Evolutionary conservation across 1,140 invertebrate genomes (phyloP).

Genomic region (Mactra quadrangularis): DNA sequence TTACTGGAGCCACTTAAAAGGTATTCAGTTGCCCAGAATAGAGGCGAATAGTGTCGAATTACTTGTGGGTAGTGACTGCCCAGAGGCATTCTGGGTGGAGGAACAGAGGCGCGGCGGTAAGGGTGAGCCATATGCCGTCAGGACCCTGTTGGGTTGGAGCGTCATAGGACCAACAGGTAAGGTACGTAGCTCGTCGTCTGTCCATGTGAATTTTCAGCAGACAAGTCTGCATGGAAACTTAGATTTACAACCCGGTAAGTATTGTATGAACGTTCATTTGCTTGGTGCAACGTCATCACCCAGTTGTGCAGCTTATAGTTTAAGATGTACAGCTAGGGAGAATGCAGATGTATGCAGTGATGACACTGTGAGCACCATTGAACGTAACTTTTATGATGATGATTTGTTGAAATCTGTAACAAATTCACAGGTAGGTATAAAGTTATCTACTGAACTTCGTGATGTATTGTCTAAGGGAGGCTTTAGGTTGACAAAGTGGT

Average conservation of each 20-base stretch:
- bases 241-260: background rate
- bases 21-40: slow-evolving; percentile 3
- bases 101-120: background rate
- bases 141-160: slow-evolving; percentile 17
- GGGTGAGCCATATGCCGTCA: slow-evolving; percentile 15
- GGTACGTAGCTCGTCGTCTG: background rate
- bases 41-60: background rate
- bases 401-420: slow-evolving; percentile 43
- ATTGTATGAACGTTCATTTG: slow-evolving; percentile 37
- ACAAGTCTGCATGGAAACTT: slow-evolving; percentile 16
- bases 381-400: slow-evolving; percentile 49
- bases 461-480: background rate
- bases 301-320: slow-evolving; percentile 45
- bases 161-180: slow-evolving; percentile 13
- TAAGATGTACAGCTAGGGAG: slow-evolving; percentile 56
- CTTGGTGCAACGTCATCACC: slow-evolving; percentile 63
- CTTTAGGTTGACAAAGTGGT: background rate
- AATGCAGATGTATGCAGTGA: background rate
- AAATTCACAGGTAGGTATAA: background rate
- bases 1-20: background rate
- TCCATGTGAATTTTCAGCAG: background rate
- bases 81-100: slow-evolving; percentile 38
- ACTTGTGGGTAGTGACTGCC: slow-evolving; percentile 17
- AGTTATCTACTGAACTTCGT: background rate
- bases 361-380: background rate